Evolutionary conservation across 2,797 vertebrate species (phyloP).

Genomic region (Takifugu ocellatus): DNA sequence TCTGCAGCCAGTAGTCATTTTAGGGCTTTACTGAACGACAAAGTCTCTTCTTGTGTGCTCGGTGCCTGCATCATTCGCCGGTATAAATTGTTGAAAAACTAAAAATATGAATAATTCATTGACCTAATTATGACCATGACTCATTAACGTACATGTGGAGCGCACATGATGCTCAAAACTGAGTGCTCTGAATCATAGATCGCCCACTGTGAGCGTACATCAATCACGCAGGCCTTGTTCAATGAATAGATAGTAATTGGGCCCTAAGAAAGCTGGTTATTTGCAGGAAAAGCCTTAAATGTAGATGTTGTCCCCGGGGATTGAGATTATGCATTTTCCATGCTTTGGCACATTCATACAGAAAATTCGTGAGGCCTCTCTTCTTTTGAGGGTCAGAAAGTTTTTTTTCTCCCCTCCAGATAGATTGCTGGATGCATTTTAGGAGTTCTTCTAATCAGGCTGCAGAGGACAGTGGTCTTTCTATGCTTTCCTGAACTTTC

Average conservation of each 20-base stretch:
- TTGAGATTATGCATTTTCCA: conserved; percentile 3
- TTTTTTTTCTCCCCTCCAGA: not conserved
- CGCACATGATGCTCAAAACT: conserved; percentile 45
- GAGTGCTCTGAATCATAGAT: conserved; percentile 49
- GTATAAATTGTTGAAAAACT: conserved; percentile 39
- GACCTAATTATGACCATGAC: conserved; percentile 54
- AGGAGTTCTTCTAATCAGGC: not conserved
- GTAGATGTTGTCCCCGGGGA: conserved; percentile 11
- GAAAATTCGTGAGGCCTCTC: too few species aligned
- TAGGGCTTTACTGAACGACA: conserved; percentile 14
- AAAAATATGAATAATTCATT: conserved; percentile 60
- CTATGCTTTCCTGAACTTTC: too few species aligned
- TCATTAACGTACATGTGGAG: conserved; percentile 49
- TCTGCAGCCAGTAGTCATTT: conserved; percentile 15
- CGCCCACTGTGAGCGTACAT: conserved; percentile 49
- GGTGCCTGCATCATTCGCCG: conserved; percentile 21
- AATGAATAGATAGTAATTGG: conserved; percentile 67
- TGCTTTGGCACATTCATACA: not conserved
- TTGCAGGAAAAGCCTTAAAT: conserved; percentile 32
- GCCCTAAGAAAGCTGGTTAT: conserved; percentile 62
- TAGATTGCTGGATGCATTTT: not conserved
- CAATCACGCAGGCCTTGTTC: conserved; percentile 49
- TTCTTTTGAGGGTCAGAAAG: conserved; percentile 1
- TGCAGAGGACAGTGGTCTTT: too few species aligned
- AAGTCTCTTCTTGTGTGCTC: conserved; percentile 16